phyloP scores from a whole-genome alignment of 2,113 vertebrate genomes.

The Grus americana region DNA sequence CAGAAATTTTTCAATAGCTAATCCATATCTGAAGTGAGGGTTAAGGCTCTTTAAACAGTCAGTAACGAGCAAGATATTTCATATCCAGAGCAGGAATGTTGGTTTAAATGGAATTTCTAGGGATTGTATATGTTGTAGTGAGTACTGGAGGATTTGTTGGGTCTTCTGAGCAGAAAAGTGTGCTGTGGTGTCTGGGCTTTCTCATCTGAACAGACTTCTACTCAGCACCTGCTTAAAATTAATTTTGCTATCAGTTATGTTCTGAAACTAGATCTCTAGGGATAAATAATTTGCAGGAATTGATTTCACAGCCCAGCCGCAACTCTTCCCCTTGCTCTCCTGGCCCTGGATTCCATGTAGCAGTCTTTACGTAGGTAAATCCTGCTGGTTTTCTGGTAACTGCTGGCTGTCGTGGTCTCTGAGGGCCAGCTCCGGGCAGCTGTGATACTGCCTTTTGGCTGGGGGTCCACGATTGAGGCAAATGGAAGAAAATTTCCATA shows the following conservation, averaged over 20 bases:
- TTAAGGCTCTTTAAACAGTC: neutral
- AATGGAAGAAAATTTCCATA: neutral
- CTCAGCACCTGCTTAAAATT: conserved; percentile 10
- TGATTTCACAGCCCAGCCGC: neutral
- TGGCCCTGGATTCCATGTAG: neutral
- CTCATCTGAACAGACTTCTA: neutral
- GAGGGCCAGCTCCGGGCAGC: neutral
- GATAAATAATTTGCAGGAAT: neutral
- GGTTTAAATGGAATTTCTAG: neutral
- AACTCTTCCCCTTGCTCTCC: neutral
- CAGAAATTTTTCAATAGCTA: neutral
- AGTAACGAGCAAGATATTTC: neutral
- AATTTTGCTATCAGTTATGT: neutral
- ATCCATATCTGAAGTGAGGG: neutral
- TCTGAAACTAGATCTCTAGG: neutral
- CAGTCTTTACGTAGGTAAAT: neutral
- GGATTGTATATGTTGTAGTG: neutral
- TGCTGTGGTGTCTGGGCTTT: neutral
- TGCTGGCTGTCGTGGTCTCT: neutral
- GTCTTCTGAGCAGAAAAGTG: neutral
- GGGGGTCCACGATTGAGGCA: neutral
- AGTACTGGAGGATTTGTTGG: neutral
- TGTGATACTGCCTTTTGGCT: neutral
- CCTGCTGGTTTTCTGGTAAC: neutral
- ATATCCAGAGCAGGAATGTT: neutral